Conservation (phyloP, 1,140 invertebrate genomes). For the Hypsibius dujardini region DNA sequence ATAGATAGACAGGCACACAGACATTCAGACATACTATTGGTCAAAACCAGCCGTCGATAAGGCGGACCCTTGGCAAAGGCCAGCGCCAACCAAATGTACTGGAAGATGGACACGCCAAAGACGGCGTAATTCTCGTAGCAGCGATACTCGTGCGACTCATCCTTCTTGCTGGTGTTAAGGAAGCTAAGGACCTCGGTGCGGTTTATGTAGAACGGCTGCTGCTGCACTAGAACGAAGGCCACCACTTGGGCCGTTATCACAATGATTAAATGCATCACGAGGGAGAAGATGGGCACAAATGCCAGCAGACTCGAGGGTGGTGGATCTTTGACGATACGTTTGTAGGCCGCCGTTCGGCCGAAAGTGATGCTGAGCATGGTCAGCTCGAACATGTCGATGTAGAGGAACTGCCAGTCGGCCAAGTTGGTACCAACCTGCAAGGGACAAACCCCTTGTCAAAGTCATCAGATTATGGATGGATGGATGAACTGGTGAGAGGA, state of each 20-base stretch:
- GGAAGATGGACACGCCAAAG: slow-evolving; percentile 65
- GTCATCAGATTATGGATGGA: too few relatives aligned
- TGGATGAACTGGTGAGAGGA: too few relatives aligned
- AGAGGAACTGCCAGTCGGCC: slow-evolving; percentile 43
- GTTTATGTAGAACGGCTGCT: slow-evolving; percentile 48
- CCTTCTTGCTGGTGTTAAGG: slow-evolving; percentile 26
- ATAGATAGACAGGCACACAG: too few relatives aligned
- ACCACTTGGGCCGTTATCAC: slow-evolving; percentile 47
- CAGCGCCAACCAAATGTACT: slow-evolving; percentile 71
- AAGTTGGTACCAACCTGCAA: slow-evolving; percentile 36
- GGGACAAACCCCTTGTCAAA: slow-evolving; percentile 17
- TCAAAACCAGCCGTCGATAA: slow-evolving; percentile 61
- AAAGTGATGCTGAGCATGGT: slow-evolving; percentile 42
- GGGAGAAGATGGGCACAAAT: slow-evolving; percentile 36
- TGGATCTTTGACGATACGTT: slow-evolving; percentile 48
- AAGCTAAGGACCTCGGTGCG: background rate
- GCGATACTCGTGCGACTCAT: background rate
- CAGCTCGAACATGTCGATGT: slow-evolving; percentile 46
- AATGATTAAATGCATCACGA: slow-evolving; percentile 49
- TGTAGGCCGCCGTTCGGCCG: slow-evolving; percentile 43
- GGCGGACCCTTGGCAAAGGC: slow-evolving; percentile 75
- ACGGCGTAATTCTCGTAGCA: slow-evolving; percentile 31
- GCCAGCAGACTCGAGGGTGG: slow-evolving; percentile 44
- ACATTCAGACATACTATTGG: slow-evolving; percentile 40
- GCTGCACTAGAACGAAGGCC: slow-evolving; percentile 43